Evolutionary conservation across 2,113 vertebrate genomes (phyloP), one percentile per base, ranked within the genome.

Genomic region (Chunga burmeisteri): DNA sequence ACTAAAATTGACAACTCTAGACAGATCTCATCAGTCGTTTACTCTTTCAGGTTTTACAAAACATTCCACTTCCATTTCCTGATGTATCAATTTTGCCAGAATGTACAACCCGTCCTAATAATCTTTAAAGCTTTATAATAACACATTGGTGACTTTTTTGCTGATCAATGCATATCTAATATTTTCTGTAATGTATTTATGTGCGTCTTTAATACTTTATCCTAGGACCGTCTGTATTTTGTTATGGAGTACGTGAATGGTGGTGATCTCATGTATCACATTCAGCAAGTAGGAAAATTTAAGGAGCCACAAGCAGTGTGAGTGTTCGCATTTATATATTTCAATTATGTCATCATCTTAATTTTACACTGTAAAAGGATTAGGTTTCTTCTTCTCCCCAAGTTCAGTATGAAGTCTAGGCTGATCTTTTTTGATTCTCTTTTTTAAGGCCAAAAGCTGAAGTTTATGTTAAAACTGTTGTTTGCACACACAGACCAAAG

Each of bases 181-280:
- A 36, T 68, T 65, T 49, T 85, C 66, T 66, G 32, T 89, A 12
- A 89, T 73, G 49, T 79, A 25, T 94, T 94, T 75, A 5, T 72
- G 40, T 79, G 38, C 47, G 2, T 59, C 59, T 90, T 63, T 16
- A 20, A 36, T 87, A 16, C 95, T 95, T 44, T 81, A 42, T 88
- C 44, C 13, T 89, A 99, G 99, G 99, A 99, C 87, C 99, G 99
- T 11, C 98, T 99, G 32, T 99, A 99, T 97, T 99, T 99, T 88
- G 99, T 99, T 90, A 99, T 99, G 99, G 99, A 99, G 62, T 99
- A 99, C n/a, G 99, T 99, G 94, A 99, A 99, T 2, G 99, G 99
- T 10, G 99, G 99, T 50, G 99, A 99, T 83, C 99, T 99, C 92
- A 99, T 99, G 99, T 99, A 99, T 93, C 99, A 99, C 97, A 99